Conservation (phyloP, 1,140 invertebrate genomes). For the Drosophila kurseongensis region DNA sequence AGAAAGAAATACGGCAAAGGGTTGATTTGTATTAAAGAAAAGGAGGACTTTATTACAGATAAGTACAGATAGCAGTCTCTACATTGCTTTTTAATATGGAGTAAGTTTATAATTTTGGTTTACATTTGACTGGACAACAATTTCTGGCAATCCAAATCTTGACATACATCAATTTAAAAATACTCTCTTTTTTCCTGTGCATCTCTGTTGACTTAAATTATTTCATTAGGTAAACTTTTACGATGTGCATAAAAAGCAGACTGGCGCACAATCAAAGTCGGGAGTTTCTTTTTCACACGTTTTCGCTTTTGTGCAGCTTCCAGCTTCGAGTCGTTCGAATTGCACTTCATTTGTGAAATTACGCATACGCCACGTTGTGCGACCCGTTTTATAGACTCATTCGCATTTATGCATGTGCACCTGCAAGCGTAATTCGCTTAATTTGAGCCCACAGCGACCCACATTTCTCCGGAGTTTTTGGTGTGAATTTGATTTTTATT, state of each 20-base stretch:
- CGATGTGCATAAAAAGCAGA: conserved; percentile 38
- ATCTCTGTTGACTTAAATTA: conserved; percentile 47
- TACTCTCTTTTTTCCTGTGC: conserved; percentile 2
- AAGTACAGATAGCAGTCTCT: too few species aligned
- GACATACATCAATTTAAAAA: not conserved
- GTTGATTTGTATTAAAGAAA: not conserved
- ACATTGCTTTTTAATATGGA: too few species aligned
- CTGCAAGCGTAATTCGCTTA: conserved; percentile 45
- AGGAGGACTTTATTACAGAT: too few species aligned
- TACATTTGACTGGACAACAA: too few species aligned
- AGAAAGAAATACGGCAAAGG: too few species aligned
- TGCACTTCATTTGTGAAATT: conserved; percentile 60
- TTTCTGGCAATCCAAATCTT: too few species aligned
- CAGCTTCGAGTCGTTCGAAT: conserved; percentile 46
- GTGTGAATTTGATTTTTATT: conserved; percentile 21
- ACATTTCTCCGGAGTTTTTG: conserved; percentile 26
- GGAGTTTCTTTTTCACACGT: conserved; percentile 44
- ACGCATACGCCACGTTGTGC: conserved; percentile 62
- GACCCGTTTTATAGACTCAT: conserved; percentile 32
- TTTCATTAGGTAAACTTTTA: conserved; percentile 69
- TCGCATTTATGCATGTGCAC: conserved; percentile 34
- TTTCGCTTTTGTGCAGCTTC: conserved; percentile 25
- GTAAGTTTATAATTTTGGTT: too few species aligned
- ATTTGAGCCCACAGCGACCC: conserved; percentile 42
- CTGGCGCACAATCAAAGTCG: conserved; percentile 37